Evolutionary conservation across 2,113 vertebrate species (phyloP).

Genomic region (Catharus fuscescens): DNA sequence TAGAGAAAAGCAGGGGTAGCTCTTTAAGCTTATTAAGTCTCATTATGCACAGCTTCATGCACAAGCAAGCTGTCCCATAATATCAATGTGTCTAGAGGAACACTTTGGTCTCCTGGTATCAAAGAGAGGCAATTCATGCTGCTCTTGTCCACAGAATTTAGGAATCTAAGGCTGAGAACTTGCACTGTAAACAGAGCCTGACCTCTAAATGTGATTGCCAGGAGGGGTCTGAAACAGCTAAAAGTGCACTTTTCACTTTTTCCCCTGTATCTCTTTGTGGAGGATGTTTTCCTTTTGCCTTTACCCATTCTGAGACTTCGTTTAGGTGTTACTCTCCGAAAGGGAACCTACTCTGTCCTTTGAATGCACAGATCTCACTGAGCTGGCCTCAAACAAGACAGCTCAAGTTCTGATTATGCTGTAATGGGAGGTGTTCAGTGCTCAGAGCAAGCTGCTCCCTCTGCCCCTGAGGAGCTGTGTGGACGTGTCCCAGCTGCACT

Average conservation of each 20-base stretch:
- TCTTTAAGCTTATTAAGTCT: constrained; percentile 18
- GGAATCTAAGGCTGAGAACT: background rate
- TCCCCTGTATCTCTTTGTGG: background rate
- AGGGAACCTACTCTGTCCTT: background rate
- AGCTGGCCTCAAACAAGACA: background rate
- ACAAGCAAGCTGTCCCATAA: background rate
- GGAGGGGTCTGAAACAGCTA: background rate
- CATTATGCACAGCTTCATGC: background rate
- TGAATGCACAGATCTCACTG: background rate
- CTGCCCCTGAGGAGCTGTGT: background rate
- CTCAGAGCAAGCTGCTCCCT: background rate
- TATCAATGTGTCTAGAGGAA: background rate
- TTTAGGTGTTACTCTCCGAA: background rate
- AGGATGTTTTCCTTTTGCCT: background rate
- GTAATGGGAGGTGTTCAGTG: background rate
- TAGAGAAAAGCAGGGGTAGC: background rate
- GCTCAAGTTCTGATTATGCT: background rate
- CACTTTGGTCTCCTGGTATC: constrained; percentile 5
- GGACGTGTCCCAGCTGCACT: background rate
- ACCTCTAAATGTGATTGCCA: background rate
- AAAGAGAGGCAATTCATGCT: background rate
- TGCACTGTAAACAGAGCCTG: background rate
- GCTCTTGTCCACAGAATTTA: background rate
- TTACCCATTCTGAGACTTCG: background rate
- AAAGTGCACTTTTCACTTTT: background rate